Evolutionary conservation across 2,888 invertebrate genomes (phyloP), one percentile per base, ranked within the genome.

Genomic region (Eilema sororculum): DNA sequence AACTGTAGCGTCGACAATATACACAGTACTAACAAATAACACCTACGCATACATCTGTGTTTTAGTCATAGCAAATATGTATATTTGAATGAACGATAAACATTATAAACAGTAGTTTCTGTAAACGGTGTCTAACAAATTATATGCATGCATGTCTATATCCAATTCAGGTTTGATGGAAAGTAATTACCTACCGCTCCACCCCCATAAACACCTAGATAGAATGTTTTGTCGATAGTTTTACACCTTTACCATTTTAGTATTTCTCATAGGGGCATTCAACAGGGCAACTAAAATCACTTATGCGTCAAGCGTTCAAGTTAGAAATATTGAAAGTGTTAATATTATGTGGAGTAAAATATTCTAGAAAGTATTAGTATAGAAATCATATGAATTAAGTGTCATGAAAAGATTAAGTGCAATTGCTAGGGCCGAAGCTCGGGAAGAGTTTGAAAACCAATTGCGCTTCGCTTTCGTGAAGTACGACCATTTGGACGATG

Each of bases 401-500:
- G 68, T 62, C 52, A 78, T 80, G 78, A 84, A 82, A 64, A 84
- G 82, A 72, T 74, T 89, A 46, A 90, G 86, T 84, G 89, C 84
- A 8, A 77, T 88, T 74, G 93, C 93, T 64, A 93, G 89, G 75
- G 86, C 86, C 0, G 91, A 93, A 73, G 95, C 95, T 0, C 86
- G 95, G n/a, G 91, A 92, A 72, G 83, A 87, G 60, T 95, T 95
- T 78, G 95, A 95, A 76, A 94, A 94, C 74, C 95, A 95, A 80
- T 80, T 95, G 68, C 86, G 90, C 16, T 92, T 81, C 74, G 94
- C 94, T 13, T 95, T 95, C 76, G 90, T 91, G 46, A 91, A 90
- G 76, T 93, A 88, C 76, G 94, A 95, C 59, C 85, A 86, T 72
- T 74, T 84, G 8, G 93, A 93, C 2, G 93, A 92, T 0, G 93